These are phyloP conservation scores for Parapristionchus giblindavisi DNA, from an alignment of 2,888 invertebrate genomes.

Conservation along the genomic window DNA sequence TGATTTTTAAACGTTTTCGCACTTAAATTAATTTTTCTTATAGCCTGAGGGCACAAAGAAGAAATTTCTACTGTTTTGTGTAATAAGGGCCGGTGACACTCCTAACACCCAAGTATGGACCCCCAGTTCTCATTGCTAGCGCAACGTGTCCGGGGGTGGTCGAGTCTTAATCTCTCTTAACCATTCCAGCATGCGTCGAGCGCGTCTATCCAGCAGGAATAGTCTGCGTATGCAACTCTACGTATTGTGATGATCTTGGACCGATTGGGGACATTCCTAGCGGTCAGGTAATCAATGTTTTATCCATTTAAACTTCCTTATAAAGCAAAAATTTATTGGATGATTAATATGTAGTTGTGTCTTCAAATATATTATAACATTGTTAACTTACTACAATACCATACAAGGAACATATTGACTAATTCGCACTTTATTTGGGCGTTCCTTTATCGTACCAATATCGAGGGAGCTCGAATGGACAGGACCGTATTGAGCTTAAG, in stretches of 20 bases:
- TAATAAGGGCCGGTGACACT: too few species aligned
- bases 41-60: too few species aligned
- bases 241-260: slow-evolving; percentile 16
- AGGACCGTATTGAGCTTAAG: not conserved
- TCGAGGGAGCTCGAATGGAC: slow-evolving; percentile 23
- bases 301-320: not conserved
- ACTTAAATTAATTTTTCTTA: too few species aligned
- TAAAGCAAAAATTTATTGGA: too few species aligned
- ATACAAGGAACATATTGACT: not conserved
- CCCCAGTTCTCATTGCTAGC: too few species aligned
- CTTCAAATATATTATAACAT: too few species aligned
- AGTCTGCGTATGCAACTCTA: slow-evolving; percentile 23
- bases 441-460: slow-evolving; percentile 8
- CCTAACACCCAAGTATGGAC: too few species aligned
- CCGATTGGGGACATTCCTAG: not conserved
- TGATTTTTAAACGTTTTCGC: too few species aligned
- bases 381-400: not conserved
- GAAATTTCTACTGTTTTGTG: too few species aligned
- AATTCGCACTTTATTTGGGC: slow-evolving; percentile 5
- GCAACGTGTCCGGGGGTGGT: too few species aligned
- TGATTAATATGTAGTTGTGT: not conserved
- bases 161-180: too few species aligned
- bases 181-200: not conserved
- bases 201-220: slow-evolving; percentile 8
- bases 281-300: slow-evolving; percentile 9